These are phyloP conservation scores for Bungarus multicinctus DNA, from an alignment of 2,113 vertebrate genomes.

Conservation along the genomic window DNA sequence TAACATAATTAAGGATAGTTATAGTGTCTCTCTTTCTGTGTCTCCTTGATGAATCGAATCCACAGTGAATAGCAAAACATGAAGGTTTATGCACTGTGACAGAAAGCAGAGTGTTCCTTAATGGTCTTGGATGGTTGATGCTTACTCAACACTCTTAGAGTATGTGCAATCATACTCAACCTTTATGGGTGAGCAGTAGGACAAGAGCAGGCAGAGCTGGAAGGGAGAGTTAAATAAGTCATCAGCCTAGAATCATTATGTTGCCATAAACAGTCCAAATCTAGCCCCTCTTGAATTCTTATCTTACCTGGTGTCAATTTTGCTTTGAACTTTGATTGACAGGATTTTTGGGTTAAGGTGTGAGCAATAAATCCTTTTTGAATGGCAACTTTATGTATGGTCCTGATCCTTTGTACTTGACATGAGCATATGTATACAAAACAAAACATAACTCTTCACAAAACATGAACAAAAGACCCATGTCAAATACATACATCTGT, in stretches of 20 bases:
- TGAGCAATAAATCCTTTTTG: neutral
- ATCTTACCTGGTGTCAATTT: neutral
- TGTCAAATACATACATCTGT: neutral
- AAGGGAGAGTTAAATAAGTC: neutral
- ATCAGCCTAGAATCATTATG: neutral
- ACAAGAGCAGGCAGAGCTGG: neutral
- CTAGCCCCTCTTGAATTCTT: neutral
- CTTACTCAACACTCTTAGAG: neutral
- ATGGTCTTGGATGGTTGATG: neutral
- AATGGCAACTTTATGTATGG: too few relatives aligned
- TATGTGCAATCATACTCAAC: neutral
- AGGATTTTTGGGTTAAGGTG: neutral
- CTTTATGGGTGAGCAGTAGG: neutral
- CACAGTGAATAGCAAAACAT: neutral
- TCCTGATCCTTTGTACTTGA: too few relatives aligned
- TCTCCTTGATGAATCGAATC: neutral
- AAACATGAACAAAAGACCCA: neutral
- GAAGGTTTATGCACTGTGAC: neutral
- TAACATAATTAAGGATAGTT: conserved; percentile 4
- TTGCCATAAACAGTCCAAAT: neutral
- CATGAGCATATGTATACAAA: neutral
- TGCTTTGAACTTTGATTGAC: neutral
- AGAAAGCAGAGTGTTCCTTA: neutral
- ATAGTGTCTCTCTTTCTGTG: neutral
- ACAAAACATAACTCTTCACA: neutral